A percentile compares a stretch with the other conserved stretches of the same genome.
Conservation (phyloP, 37 sponge, comb jelly and placozoan species). For the Diacarnus erythraeanus region DNA sequence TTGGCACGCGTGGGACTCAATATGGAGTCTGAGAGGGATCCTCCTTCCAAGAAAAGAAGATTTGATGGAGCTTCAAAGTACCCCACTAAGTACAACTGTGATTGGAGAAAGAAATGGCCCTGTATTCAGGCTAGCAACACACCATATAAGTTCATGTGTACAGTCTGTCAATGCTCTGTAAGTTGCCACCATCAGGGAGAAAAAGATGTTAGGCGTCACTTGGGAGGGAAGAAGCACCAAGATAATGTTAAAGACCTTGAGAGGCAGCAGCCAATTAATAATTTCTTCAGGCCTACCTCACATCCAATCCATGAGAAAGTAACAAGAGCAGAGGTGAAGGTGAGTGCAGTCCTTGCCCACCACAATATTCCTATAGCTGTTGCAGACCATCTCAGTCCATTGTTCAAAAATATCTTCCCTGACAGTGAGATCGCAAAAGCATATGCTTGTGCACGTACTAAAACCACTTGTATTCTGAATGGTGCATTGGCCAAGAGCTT, state of each 20-base stretch:
- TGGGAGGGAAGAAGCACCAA: conserved; percentile 19
- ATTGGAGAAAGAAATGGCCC: conserved; percentile 1
- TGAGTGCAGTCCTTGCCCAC: conserved; percentile 40
- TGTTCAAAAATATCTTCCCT: conserved; percentile 45
- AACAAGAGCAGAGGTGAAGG: conserved; percentile 63
- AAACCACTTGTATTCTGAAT: too few relatives aligned
- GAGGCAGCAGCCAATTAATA: not conserved
- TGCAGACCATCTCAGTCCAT: conserved; percentile 56
- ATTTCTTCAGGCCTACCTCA: not conserved
- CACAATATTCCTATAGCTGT: conserved; percentile 55
- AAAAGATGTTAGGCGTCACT: conserved; percentile 38
- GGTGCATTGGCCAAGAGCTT: conserved; percentile 51
- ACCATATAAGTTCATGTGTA: too few relatives aligned
- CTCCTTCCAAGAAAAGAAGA: not conserved
- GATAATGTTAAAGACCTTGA: conserved; percentile 17
- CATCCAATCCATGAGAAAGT: conserved; percentile 26
- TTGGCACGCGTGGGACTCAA: too few relatives aligned
- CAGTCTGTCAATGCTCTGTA: conserved; percentile 18
- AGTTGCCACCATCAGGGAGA: conserved; percentile 57
- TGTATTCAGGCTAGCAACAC: too few relatives aligned
- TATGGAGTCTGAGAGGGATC: not conserved
- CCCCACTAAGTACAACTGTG: not conserved
- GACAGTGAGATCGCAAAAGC: conserved; percentile 51
- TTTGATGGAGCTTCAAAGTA: not conserved
- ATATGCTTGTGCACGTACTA: too few relatives aligned